Evolutionary conservation across 2,888 invertebrate species (phyloP).

Genomic region (Rhingia campestris): DNA sequence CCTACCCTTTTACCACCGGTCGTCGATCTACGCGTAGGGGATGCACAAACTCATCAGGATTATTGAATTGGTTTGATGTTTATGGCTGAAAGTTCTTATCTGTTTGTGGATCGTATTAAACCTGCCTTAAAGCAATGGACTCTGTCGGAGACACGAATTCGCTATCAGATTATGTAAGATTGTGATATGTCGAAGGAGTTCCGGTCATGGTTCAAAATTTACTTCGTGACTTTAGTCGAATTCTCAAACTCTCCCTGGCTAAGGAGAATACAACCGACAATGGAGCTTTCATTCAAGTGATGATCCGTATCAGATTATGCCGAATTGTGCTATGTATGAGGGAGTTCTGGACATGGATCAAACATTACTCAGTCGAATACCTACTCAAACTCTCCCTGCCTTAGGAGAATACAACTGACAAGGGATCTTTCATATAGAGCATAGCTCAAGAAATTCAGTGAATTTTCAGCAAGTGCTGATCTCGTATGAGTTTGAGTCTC

Average conservation of each 20-base stretch:
- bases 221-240: not conserved
- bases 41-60: constrained; percentile 84
- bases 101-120: constrained; percentile 87
- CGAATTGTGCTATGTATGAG: constrained; percentile 42
- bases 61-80: constrained; percentile 90
- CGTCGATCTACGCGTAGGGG: constrained; percentile 84
- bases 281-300: not conserved
- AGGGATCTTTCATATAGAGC: constrained; percentile 76
- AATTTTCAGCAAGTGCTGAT: constrained; percentile 86
- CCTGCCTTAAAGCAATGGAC: constrained; percentile 86
- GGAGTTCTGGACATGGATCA: constrained; percentile 26
- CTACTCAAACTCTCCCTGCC: constrained; percentile 79
- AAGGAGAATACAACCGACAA: constrained; percentile 74
- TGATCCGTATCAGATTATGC: constrained; percentile 34
- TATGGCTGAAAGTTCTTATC: constrained; percentile 90
- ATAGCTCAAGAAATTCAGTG: constrained; percentile 82
- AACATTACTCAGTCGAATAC: not conserved
- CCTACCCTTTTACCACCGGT: constrained; percentile 85
- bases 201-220: constrained; percentile 17
- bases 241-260: constrained; percentile 79
- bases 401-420: constrained; percentile 74
- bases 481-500: constrained; percentile 85
- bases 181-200: constrained; percentile 37
- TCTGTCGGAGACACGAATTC: constrained; percentile 83
- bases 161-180: constrained; percentile 41